A percentile compares a stretch with the other conserved stretches of the same genome.
phyloP scores from a whole-genome alignment of 1,140 invertebrate species.

The Dolichoris vasculosae region DNA sequence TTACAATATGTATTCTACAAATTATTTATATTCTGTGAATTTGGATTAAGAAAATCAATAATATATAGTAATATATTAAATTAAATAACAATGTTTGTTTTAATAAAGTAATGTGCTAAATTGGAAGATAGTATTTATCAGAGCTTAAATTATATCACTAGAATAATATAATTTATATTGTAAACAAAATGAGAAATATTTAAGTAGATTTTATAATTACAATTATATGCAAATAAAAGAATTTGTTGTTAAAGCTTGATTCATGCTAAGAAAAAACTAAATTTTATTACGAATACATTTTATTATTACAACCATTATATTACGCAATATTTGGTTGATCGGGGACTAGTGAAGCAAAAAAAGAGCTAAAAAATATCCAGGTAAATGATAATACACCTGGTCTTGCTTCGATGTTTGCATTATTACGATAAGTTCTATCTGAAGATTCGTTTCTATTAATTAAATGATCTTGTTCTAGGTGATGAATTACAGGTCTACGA shows the following conservation, averaged over 20 bases:
- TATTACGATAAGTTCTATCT: slow-evolving; percentile 64
- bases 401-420: slow-evolving; percentile 73
- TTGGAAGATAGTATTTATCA: no score
- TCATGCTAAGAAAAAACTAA: background rate
- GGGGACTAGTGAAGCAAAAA: slow-evolving; percentile 86
- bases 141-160: no score
- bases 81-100: no score
- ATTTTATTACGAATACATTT: background rate
- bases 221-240: background rate
- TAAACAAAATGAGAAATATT: no score
- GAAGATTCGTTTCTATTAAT: slow-evolving; percentile 57
- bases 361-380: slow-evolving; percentile 84
- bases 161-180: no score
- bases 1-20: no score
- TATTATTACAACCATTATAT: slow-evolving; percentile 49
- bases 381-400: slow-evolving; percentile 80
- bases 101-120: no score
- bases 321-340: slow-evolving; percentile 80
- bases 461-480: slow-evolving; percentile 43
- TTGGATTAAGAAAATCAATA: no score
- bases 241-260: background rate
- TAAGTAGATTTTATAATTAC: no score
- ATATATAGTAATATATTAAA: no score
- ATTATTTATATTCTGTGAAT: no score
- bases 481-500: background rate